Conservation (phyloP, 2,113 vertebrate genomes). For the Lota lota region DNA sequence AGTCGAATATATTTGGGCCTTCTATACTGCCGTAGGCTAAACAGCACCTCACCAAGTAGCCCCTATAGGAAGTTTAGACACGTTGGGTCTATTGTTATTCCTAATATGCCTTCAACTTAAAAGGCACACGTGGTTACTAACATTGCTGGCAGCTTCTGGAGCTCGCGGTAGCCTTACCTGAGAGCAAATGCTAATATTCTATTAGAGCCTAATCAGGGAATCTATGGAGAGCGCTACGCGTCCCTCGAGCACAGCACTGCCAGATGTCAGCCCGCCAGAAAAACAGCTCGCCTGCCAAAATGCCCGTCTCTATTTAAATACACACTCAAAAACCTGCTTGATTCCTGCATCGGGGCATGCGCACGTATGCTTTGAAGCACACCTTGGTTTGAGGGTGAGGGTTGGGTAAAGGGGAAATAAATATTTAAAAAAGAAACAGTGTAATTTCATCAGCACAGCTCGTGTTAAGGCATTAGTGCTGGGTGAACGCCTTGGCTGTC, state of each 20-base stretch:
- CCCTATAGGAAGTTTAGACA: conserved; percentile 24
- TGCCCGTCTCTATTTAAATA: conserved; percentile 78
- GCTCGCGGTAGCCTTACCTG: conserved; percentile 74
- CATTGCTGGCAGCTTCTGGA: conserved; percentile 67
- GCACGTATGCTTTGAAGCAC: conserved; percentile 62
- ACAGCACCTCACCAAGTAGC: conserved; percentile 19
- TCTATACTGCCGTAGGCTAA: background rate
- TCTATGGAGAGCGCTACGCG: conserved; percentile 78
- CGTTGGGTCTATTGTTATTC: conserved; percentile 2
- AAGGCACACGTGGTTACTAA: conserved; percentile 62
- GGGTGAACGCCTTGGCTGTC: background rate
- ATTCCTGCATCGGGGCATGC: conserved; percentile 42
- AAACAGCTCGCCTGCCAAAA: conserved; percentile 78
- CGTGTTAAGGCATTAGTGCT: conserved; percentile 26
- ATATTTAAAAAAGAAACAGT: conserved; percentile 26
- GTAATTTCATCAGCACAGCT: conserved; percentile 47
- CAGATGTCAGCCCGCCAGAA: conserved; percentile 82
- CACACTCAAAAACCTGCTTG: conserved; percentile 60
- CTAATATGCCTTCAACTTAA: conserved; percentile 45
- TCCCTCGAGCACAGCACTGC: conserved; percentile 78
- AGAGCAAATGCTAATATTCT: conserved; percentile 86
- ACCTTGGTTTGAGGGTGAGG: conserved; percentile 47
- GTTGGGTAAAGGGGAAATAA: conserved; percentile 23
- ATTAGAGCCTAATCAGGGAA: conserved; percentile 83
- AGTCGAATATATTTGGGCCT: background rate